Conservation (phyloP, 1,140 invertebrate genomes). For the Papilio dardanus region DNA sequence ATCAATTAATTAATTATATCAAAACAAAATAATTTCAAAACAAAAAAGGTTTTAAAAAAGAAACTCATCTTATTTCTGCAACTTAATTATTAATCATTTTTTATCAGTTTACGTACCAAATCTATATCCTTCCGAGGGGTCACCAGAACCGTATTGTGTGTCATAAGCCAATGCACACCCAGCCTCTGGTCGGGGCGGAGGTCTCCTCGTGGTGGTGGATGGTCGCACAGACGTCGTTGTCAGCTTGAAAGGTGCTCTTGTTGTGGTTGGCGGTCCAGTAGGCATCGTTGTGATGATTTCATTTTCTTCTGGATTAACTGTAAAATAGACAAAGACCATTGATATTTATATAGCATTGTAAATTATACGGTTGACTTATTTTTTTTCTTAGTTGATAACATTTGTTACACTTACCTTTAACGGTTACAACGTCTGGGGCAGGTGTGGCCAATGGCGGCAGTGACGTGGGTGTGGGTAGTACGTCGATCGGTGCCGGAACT, state of each 20-base stretch:
- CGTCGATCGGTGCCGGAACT: slow-evolving; percentile 45
- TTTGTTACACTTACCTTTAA: slow-evolving; percentile 29
- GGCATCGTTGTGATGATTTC: slow-evolving; percentile 31
- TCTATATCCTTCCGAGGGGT: slow-evolving; percentile 66
- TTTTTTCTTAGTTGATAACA: neutral
- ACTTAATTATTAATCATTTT: neutral
- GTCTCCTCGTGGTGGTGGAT: slow-evolving; percentile 43
- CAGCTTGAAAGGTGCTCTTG: slow-evolving; percentile 9
- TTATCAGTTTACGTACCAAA: slow-evolving; percentile 57
- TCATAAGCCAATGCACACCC: slow-evolving; percentile 70
- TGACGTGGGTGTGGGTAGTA: slow-evolving; percentile 54
- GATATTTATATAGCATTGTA: neutral
- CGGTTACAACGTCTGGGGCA: slow-evolving; percentile 29
- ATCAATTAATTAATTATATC: neutral
- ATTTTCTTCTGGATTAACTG: slow-evolving; percentile 28
- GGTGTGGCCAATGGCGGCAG: slow-evolving; percentile 8
- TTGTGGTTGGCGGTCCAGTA: slow-evolving; percentile 38
- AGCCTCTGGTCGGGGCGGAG: slow-evolving; percentile 58
- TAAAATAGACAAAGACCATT: neutral
- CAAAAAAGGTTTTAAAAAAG: no score
- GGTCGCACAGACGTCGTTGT: slow-evolving; percentile 18
- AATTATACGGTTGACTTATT: neutral
- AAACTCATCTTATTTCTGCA: neutral
- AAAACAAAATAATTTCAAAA: neutral
- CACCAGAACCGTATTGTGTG: slow-evolving; percentile 58